Base-by-base conservation (phyloP, 2,888 invertebrate species). In the Muscina levida region DNA sequence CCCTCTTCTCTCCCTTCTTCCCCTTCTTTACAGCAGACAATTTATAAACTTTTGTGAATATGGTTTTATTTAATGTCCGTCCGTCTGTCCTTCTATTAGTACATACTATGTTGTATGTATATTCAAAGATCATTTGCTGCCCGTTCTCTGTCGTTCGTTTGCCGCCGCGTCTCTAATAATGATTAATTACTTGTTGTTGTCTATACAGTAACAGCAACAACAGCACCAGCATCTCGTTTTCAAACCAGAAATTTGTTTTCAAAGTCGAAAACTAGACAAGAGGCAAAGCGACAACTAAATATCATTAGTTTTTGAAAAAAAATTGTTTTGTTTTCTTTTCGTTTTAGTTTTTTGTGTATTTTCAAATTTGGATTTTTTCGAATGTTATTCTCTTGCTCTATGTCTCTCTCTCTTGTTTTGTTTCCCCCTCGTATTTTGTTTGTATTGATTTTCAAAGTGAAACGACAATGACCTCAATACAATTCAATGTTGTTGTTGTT, bases 401-500 rank as follows among this genome's bases (percentile, higher is more conserved):
- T 31, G 31, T 31, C 4, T 31, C 4, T 31, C 4, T 31, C 4
- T 31, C 4, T 31, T n/a, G n/a, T n/a, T n/a, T n/a, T n/a, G n/a
- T n/a, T n/a, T n/a, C n/a, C n/a, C n/a, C n/a, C n/a, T n/a, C 31
- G 31, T 31, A 8, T 31, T n/a, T 42, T n/a, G 39, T 17, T 19
- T 17, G 22, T 65, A 78, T 78, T 78, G 70, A 73, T 70, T 78
- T 78, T 68, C 53, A 78, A 78, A 73, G 73, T 70, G 56, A 70
- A 70, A 78, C 70, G 78, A 70, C 78, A 78, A 70, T 78, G 78
- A 73, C 73, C 73, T 73, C 73, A 78, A 78, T 78, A 73, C 65
- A 62, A 68, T 6, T 67, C 39, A 48, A 44, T 53, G 22, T 39
- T 56, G 42, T 42, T 53, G 22, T 39, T 42, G 24, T 42, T 53